A percentile compares a stretch with the other conserved stretches of the same genome.
Conservation (phyloP, 2,113 vertebrate species). For the Chionodraco myersi region DNA sequence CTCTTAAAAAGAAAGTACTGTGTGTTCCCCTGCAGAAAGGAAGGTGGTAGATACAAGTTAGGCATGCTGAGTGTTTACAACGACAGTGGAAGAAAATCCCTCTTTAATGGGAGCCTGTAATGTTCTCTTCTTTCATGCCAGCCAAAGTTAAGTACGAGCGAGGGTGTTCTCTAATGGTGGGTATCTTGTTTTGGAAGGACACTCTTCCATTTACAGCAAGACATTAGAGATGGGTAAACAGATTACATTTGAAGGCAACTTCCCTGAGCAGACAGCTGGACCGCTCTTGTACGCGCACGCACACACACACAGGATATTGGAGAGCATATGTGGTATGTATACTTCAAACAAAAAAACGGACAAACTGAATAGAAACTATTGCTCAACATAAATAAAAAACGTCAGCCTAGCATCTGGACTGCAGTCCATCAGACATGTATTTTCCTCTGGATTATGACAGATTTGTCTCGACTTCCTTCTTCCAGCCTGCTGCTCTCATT, state of each 20-base stretch:
- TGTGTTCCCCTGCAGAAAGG: background rate
- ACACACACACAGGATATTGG: too few species aligned
- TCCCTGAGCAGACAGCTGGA: constrained; percentile 27
- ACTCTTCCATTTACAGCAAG: constrained; percentile 26
- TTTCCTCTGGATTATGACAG: background rate
- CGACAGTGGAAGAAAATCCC: background rate
- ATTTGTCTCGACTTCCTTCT: background rate
- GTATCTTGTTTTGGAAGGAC: constrained; percentile 24
- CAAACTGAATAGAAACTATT: too few species aligned
- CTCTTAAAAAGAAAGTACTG: background rate
- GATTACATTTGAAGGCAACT: constrained; percentile 45
- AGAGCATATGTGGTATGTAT: too few species aligned
- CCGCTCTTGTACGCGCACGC: constrained; percentile 1
- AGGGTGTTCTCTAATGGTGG: background rate
- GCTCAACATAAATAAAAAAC: too few species aligned
- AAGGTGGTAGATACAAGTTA: background rate
- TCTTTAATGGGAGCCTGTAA: background rate
- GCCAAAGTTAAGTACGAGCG: background rate
- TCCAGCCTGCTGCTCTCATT: background rate
- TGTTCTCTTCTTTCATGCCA: background rate
- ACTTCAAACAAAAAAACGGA: too few species aligned
- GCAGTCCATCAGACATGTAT: background rate
- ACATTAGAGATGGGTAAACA: constrained; percentile 45
- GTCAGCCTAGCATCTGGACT: too few species aligned
- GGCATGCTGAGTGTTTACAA: background rate